phyloP scores from a whole-genome alignment of 2,888 invertebrate species.

The Griposia aprilina region DNA sequence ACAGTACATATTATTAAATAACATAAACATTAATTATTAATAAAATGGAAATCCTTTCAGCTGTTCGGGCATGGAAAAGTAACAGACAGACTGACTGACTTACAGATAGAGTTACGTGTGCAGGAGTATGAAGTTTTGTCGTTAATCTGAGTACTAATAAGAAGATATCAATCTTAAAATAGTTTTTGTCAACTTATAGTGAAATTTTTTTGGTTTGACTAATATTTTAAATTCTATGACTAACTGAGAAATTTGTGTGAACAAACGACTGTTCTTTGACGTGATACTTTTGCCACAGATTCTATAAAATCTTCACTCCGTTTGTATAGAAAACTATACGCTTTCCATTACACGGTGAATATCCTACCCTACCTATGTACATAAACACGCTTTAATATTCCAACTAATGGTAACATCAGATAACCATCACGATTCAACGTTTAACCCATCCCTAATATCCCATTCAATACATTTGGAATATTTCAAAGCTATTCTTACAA shows the following conservation, averaged over 20 bases:
- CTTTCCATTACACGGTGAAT: neutral
- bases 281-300: neutral
- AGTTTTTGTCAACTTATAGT: neutral
- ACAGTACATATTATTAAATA: too few relatives aligned
- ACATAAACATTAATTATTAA: too few relatives aligned
- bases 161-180: neutral
- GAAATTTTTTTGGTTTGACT: neutral
- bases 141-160: neutral
- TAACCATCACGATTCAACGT: constrained; percentile 36
- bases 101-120: neutral
- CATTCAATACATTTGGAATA: constrained; percentile 54
- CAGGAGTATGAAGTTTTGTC: neutral
- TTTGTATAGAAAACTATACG: neutral
- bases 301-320: neutral
- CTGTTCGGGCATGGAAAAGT: neutral
- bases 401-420: constrained; percentile 31
- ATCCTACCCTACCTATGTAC: neutral
- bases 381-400: constrained; percentile 21
- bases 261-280: neutral
- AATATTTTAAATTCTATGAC: neutral
- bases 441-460: constrained; percentile 53
- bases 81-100: neutral
- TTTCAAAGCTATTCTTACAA: constrained; percentile 61
- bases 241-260: neutral
- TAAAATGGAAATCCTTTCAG: neutral